Base-by-base conservation (phyloP, 2,113 vertebrate species). In the Saguinus imperator region DNA sequence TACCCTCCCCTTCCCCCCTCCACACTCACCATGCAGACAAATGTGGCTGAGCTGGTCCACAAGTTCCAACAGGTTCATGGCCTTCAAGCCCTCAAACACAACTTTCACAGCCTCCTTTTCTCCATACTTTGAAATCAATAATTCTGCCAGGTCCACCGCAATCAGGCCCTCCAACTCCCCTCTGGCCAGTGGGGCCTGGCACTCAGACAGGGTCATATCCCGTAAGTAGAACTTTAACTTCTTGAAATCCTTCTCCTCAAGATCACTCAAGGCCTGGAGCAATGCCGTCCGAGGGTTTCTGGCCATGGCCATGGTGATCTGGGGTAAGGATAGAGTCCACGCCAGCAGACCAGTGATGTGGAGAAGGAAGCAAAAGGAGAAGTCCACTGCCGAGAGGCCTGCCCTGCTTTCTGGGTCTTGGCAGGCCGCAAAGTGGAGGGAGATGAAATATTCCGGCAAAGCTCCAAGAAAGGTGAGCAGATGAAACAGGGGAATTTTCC, bases 211-310 rank as follows among this genome's bases (percentile, higher is more conserved):
- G 45, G 52, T 83, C 40, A 29, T 32, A 21, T 84, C 13, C 40
- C 6, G 12, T 77, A 97, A 90, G 32, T 94, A 40, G 84, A 96
- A 96, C 87, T 97, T 97, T 21, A 97, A 29, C 55, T 6, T 86
- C 96, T 97, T 95, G 81, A 97, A 97, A 64, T 18, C 10, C 1
- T 94, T 55, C 58, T 97, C 94, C 6, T 97, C 90, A 43, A 97
- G 96, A 4, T 96, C 95, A 11, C 12, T 89, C 75, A 97, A 92
- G 81, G 85, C 85, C 61, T 35, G 84, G 8, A 96, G 80, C 91
- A 97, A 29, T 57, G 96, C 85, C 10, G 92, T 17, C 32, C 1
- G n/a, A 57, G 93, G 88, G 6, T 23, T 89, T 1, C 0, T 13
- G 52, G 27, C 3, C 48, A 45, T n/a, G 14, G 70, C 76, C 93